Evolutionary conservation across 2,888 invertebrate species (phyloP), one percentile per base, ranked within the genome.

Genomic region (Eupithecia insigniata): DNA sequence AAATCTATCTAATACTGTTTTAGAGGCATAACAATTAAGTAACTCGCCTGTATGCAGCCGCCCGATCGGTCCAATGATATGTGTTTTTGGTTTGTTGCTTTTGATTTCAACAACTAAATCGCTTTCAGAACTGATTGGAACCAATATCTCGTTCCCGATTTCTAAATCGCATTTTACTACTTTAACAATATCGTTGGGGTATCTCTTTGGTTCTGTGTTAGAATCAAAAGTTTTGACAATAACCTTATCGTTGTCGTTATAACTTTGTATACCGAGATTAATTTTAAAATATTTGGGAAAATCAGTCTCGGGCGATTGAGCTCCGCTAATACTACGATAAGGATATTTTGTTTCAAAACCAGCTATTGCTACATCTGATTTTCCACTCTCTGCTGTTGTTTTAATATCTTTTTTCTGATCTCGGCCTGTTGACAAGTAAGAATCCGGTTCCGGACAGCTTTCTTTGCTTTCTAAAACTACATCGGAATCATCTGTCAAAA

Each of bases 261-360:
- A 88, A 26, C 82, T 86, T 70, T 88, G 87, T 74, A 92, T 88
- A 67, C 84, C 87, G 65, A 93, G 77, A 67, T 90, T 83, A 22
- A 90, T 30, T 64, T 74, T 72, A 67, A 81, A 69, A 32, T 66
- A 61, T 34, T 71, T 71, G 36, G 66, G 71, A 43, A 78, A 73
- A 18, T 70, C 46, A 36, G 6, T 46, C 66, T 66, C 58, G 39
- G 58, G 26, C 18, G 67, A 28, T 66, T 64, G 28, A 69, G 39
- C 8, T 64, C 7, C 22, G 12, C 18, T 67, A 28, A 10, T 28
- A 30, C 51, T 58, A n/a, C 46, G 12, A 60, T 60, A 30, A 30
- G 70, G 22, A 55, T 28, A 65, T 28, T 18, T 46, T 8, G 4
- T 55, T 26, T 65, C 51, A 32, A 22, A 22, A 69, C 61, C 32